phyloP scores from a whole-genome alignment of 2,797 vertebrate species.

The Chelon labrosus region DNA sequence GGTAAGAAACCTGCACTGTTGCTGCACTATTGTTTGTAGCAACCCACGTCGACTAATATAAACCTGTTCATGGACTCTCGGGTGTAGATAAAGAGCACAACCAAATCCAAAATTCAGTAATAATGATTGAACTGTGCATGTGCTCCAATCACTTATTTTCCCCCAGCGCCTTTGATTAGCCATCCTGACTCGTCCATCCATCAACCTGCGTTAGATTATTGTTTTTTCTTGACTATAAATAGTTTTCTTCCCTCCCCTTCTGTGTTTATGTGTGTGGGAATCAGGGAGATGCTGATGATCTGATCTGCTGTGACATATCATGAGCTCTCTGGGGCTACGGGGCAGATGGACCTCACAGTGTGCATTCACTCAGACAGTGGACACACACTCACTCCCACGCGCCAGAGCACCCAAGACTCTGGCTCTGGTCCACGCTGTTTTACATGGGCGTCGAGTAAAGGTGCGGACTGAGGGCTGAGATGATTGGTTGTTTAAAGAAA shows the following conservation, averaged over 20 bases:
- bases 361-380: constrained; percentile 38
- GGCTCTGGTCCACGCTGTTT: constrained; percentile 36
- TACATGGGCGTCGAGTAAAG: constrained; percentile 7
- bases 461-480: not conserved
- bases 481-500: not conserved
- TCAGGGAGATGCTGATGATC: constrained; percentile 54
- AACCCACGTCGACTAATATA: not conserved
- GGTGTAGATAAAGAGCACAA: not conserved
- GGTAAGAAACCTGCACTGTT: not conserved
- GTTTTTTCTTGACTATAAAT: constrained; percentile 18
- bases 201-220: not conserved
- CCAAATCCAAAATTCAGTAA: constrained; percentile 2
- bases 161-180: not conserved
- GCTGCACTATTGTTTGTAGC: not conserved
- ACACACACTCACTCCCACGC: constrained; percentile 36
- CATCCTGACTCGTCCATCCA: not conserved
- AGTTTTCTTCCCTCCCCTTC: not conserved
- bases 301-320: constrained; percentile 67
- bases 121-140: not conserved
- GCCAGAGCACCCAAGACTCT: constrained; percentile 25
- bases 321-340: constrained; percentile 57
- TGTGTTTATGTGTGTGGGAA: constrained; percentile 18
- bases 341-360: constrained; percentile 78
- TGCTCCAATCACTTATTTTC: not conserved
- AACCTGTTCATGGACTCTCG: not conserved